These are phyloP conservation scores for Limnephilus auricula DNA, from an alignment of 2,888 invertebrate genomes.

Conservation along the genomic window DNA sequence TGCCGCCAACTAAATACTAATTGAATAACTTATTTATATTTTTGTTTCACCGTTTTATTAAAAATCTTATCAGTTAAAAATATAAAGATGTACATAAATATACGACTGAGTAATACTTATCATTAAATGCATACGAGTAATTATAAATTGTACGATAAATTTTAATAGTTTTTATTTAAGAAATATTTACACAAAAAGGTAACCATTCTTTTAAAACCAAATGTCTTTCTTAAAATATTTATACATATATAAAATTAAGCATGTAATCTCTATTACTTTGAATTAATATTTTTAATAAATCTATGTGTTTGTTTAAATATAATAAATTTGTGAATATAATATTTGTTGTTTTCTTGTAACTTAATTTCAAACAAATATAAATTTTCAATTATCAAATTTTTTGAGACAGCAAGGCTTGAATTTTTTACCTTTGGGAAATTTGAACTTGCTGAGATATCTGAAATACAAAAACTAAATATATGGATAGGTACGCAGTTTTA, in stretches of 20 bases:
- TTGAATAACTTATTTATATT: background rate
- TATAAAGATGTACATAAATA: background rate
- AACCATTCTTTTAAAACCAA: background rate
- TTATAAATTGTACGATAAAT: background rate
- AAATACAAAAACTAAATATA: too few species aligned
- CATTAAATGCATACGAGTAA: background rate
- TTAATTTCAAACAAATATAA: too few species aligned
- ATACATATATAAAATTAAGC: background rate
- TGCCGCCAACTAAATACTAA: background rate
- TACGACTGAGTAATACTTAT: background rate
- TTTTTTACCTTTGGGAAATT: too few species aligned
- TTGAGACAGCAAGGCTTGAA: too few species aligned
- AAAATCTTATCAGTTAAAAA: background rate
- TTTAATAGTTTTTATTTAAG: background rate
- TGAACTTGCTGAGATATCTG: too few species aligned
- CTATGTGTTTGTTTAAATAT: background rate
- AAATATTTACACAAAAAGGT: background rate
- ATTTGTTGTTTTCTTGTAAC: too few species aligned
- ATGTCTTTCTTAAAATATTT: background rate
- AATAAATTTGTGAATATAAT: background rate
- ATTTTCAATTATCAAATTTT: too few species aligned
- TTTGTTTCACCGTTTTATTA: background rate
- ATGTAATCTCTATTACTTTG: background rate
- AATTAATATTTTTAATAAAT: background rate
- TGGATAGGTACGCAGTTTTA: too few species aligned